These are phyloP conservation scores for Cryptocheilus praepositus DNA, from an alignment of 2,888 invertebrate species.

Conservation along the genomic window DNA sequence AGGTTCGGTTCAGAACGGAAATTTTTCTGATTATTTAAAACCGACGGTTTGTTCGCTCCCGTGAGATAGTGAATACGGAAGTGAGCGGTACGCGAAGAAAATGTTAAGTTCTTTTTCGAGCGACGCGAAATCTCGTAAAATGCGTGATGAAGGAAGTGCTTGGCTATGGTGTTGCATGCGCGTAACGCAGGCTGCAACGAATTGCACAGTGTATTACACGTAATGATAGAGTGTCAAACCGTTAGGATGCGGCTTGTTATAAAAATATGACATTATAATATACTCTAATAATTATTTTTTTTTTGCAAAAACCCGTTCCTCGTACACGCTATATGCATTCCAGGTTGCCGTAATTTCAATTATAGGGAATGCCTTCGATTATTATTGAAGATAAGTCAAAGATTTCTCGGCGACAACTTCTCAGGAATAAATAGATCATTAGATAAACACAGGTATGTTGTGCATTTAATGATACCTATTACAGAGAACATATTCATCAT, in stretches of 20 bases:
- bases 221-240: background rate
- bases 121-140: background rate
- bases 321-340: too few relatives aligned
- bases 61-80: background rate
- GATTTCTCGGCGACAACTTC: too few relatives aligned
- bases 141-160: background rate
- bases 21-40: conserved; percentile 15
- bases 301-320: too few relatives aligned
- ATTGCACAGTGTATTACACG: background rate
- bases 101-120: background rate
- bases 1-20: background rate
- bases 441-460: too few relatives aligned
- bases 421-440: too few relatives aligned
- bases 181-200: background rate
- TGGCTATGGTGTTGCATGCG: background rate
- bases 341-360: too few relatives aligned
- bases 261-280: too few relatives aligned
- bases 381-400: too few relatives aligned
- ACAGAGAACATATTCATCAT: too few relatives aligned
- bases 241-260: background rate
- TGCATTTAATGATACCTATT: too few relatives aligned
- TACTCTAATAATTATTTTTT: too few relatives aligned
- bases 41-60: background rate
- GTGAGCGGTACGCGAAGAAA: background rate
- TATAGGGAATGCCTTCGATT: too few relatives aligned